Conservation (phyloP, 2,888 invertebrate species). For the Caenorhabditis sp. region DNA sequence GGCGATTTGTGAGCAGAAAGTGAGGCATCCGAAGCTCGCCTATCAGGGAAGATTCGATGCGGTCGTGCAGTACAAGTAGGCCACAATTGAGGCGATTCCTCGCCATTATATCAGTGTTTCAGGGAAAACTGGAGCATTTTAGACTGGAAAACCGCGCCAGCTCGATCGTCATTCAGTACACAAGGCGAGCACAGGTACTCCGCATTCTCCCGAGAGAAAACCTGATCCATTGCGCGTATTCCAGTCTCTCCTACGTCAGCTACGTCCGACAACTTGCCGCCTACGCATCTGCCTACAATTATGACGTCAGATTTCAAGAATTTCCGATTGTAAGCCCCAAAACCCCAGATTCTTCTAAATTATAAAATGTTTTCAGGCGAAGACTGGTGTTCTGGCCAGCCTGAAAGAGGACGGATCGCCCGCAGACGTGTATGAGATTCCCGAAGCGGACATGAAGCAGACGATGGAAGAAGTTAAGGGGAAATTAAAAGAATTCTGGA, state of each 20-base stretch:
- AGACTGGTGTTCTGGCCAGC: constrained; percentile 31
- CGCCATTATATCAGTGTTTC: neutral
- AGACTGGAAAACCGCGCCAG: constrained; percentile 54
- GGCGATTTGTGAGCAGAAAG: constrained; percentile 22
- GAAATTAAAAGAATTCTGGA: constrained; percentile 33
- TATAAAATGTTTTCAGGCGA: too few species aligned
- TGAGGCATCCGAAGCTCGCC: constrained; percentile 35
- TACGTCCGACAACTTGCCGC: constrained; percentile 47
- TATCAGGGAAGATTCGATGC: constrained; percentile 58
- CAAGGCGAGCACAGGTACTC: constrained; percentile 42
- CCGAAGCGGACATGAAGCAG: constrained; percentile 20
- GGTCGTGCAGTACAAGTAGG: constrained; percentile 39
- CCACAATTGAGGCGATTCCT: too few species aligned
- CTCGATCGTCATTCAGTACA: constrained; percentile 35
- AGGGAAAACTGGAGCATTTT: constrained; percentile 38
- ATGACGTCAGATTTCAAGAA: constrained; percentile 25
- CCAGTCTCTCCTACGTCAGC: constrained; percentile 33
- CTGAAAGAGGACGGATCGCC: constrained; percentile 45
- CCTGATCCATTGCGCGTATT: constrained; percentile 30
- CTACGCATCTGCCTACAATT: constrained; percentile 52
- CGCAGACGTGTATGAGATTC: constrained; percentile 40
- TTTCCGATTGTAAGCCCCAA: neutral
- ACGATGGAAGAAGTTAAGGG: constrained; percentile 20
- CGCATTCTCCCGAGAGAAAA: constrained; percentile 55
- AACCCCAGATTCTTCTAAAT: too few species aligned